A percentile compares a stretch with the other conserved stretches of the same genome.
Conservation (phyloP, 2,888 invertebrate species). For the Erannis defoliaria region DNA sequence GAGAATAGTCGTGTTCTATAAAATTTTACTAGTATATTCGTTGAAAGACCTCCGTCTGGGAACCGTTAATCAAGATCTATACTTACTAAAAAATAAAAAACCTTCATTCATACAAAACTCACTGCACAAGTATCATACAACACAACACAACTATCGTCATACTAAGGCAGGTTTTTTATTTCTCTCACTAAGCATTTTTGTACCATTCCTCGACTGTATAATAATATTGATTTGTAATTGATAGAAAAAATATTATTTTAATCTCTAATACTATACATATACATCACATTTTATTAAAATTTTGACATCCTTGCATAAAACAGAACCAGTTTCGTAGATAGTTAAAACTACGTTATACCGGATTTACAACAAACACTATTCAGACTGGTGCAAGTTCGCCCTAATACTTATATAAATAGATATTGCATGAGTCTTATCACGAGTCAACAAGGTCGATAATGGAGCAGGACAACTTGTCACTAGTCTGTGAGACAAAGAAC, state of each 20-base stretch:
- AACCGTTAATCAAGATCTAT: slow-evolving; percentile 5
- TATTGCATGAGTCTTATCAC: slow-evolving; percentile 26
- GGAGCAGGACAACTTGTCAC: slow-evolving; percentile 11
- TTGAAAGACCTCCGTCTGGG: background rate
- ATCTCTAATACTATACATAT: slow-evolving; percentile 50
- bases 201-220: slow-evolving; percentile 76
- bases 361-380: slow-evolving; percentile 50
- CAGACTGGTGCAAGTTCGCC: slow-evolving; percentile 26
- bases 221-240: slow-evolving; percentile 60
- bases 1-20: too few relatives aligned
- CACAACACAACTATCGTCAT: slow-evolving; percentile 24
- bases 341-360: slow-evolving; percentile 50
- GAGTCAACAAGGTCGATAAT: slow-evolving; percentile 28
- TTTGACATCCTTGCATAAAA: slow-evolving; percentile 63
- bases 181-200: slow-evolving; percentile 42
- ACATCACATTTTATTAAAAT: slow-evolving; percentile 66
- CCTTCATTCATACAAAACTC: slow-evolving; percentile 17
- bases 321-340: slow-evolving; percentile 54
- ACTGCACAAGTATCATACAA: slow-evolving; percentile 18
- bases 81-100: slow-evolving; percentile 29
- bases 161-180: slow-evolving; percentile 37
- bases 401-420: slow-evolving; percentile 1
- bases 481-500: slow-evolving; percentile 20
- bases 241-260: slow-evolving; percentile 71
- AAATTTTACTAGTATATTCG: too few relatives aligned